A percentile compares a stretch with the other conserved stretches of the same genome.
These are phyloP conservation scores for Orycteropus afer DNA, from an alignment of 2,113 vertebrate genomes.

Conservation along the genomic window DNA sequence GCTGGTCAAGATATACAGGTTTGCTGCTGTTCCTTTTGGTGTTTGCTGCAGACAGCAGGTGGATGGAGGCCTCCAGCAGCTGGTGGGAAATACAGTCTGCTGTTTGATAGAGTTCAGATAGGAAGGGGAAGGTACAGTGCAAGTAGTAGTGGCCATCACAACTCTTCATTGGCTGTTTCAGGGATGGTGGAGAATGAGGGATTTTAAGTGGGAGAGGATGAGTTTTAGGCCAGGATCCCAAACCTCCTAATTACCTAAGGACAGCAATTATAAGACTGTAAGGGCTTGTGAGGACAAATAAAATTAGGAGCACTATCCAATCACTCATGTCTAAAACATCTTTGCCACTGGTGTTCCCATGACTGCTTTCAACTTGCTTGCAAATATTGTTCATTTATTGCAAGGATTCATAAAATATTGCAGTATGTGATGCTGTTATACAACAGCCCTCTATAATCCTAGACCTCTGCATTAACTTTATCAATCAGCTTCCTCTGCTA, in stretches of 20 bases:
- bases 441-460: constrained; percentile 59
- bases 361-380: constrained; percentile 43
- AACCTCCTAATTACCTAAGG: background rate
- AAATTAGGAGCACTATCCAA: background rate
- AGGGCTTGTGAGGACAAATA: background rate
- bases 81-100: background rate
- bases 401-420: constrained; percentile 59
- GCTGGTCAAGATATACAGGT: constrained; percentile 50
- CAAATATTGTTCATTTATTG: constrained; percentile 75
- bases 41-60: constrained; percentile 38
- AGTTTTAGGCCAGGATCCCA: constrained; percentile 32
- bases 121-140: background rate
- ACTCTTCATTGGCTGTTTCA: constrained; percentile 21
- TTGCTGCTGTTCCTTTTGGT: background rate
- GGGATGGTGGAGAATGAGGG: background rate
- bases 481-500: constrained; percentile 42
- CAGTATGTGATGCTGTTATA: constrained; percentile 55
- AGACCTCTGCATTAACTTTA: constrained; percentile 63
- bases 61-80: constrained; percentile 65
- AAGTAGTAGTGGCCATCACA: background rate
- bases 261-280: background rate
- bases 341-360: background rate
- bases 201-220: background rate
- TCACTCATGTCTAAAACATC: background rate
- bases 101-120: background rate